A percentile compares a stretch with the other conserved stretches of the same genome.
Evolutionary conservation across 2,113 vertebrate genomes (phyloP).

Genomic region (Anoura caudifer): DNA sequence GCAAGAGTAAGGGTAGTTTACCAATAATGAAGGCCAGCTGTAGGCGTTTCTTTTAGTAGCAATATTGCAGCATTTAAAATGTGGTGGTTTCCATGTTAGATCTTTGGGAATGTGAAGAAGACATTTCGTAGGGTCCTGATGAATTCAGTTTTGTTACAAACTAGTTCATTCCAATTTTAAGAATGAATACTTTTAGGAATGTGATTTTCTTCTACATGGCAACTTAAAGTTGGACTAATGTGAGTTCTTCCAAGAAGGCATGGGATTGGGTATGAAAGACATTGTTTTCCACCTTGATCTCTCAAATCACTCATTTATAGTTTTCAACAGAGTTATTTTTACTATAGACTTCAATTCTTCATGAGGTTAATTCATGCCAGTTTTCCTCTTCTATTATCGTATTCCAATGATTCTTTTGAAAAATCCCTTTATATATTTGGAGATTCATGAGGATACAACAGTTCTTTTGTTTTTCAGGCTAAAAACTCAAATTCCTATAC

Average conservation of each 20-base stretch:
- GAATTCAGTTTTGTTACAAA: background rate
- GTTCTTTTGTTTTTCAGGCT: background rate
- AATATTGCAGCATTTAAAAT: background rate
- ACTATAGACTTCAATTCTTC: background rate
- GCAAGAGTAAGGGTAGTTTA: conserved; percentile 14
- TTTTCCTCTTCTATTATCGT: background rate
- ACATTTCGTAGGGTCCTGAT: background rate
- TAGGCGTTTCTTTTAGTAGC: background rate
- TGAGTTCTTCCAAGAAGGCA: background rate
- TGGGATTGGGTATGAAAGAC: background rate
- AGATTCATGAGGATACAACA: background rate
- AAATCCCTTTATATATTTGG: background rate
- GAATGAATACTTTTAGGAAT: background rate
- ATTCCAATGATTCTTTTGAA: background rate
- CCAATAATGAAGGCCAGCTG: conserved; percentile 39
- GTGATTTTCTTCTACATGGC: background rate
- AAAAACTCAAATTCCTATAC: background rate
- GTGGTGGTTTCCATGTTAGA: background rate
- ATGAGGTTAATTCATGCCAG: background rate
- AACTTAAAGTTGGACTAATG: background rate
- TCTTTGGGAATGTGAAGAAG: background rate
- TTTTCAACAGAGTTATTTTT: background rate
- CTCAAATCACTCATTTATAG: background rate
- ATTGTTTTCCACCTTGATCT: background rate
- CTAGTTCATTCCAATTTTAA: background rate